A percentile compares a stretch with the other conserved stretches of the same genome.
phyloP scores from a whole-genome alignment of 2,113 vertebrate species.

The Lota lota region DNA sequence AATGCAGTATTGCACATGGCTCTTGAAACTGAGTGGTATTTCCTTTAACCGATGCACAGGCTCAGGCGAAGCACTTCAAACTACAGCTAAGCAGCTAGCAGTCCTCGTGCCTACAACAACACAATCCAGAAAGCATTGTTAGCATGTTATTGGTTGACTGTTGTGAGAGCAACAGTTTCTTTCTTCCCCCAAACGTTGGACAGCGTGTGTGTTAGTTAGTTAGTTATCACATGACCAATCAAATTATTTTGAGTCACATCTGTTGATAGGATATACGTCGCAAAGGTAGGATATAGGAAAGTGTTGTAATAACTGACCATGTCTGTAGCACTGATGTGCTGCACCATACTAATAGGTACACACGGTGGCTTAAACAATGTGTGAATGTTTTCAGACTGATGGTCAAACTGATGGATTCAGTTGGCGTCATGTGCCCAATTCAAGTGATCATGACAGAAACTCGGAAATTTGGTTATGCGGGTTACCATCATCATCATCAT shows the following conservation, averaged over 20 bases:
- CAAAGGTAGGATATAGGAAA: too few species aligned
- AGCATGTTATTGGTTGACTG: background rate
- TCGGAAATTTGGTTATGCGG: conserved; percentile 35
- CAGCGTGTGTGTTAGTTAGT: background rate
- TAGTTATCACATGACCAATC: background rate
- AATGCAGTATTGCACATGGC: background rate
- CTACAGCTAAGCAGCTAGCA: too few species aligned
- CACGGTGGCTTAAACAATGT: too few species aligned
- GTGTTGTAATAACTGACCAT: too few species aligned
- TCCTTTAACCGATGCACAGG: conserved; percentile 47
- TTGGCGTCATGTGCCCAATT: conserved; percentile 17
- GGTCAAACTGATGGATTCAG: conserved; percentile 60
- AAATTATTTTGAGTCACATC: background rate
- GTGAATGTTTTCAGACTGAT: background rate
- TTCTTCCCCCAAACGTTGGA: background rate
- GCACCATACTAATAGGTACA: too few species aligned
- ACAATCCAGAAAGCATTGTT: conserved; percentile 8
- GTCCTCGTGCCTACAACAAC: background rate
- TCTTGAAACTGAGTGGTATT: conserved; percentile 34
- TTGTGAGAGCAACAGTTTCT: background rate
- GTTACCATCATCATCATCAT: conserved; percentile 23
- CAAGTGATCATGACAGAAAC: conserved; percentile 48
- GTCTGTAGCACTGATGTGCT: too few species aligned
- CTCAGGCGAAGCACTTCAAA: conserved; percentile 31
- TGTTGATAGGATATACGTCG: background rate